Base-by-base conservation (phyloP, 2,888 invertebrate species). In the Acleris emargana region DNA sequence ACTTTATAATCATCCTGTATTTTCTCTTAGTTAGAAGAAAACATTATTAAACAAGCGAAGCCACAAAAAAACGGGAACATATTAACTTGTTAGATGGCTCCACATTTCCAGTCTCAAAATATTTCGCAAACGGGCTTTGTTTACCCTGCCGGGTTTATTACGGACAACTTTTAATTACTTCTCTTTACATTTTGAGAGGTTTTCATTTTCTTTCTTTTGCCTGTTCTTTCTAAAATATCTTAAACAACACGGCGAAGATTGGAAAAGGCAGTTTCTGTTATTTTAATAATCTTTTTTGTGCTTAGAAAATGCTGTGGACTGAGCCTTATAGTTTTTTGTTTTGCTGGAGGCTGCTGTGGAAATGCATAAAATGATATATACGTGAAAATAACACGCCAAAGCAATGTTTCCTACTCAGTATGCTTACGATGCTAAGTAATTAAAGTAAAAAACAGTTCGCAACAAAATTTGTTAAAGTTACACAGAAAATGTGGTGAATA, bases 81-180 rank as follows among this genome's bases (percentile, higher is more conserved):
- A 66, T 61, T 51, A 66, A 47, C 18, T 57, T 38, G 51, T 57
- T 38, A 59, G 17, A 18, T 38, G 25, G 5, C 47, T 32, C 50
- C 55, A 66, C 60, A 61, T 66, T 61, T 55, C 59, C 52, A 38
- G 57, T 11, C 45, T 60, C 38, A 51, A 76, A 73, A 75, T 79
- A 77, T 77, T 79, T 80, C 77, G 78, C 79, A 74, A 76, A 72
- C 71, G 70, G 69, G 70, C 73, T 73, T 73, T 77, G 76, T 77
- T 79, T 75, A 64, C 62, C 60, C 54, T 50, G 42, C 68, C 58
- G 59, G 64, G 70, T 74, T 77, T 76, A 73, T 76, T 74, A 73
- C 71, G 76, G 74, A 73, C 66, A 68, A 86, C 76, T 86, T 86
- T 86, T 83, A 86, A 86, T 86, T 82, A 81, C 81, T 79, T 81